Percentiles rank a stretch among this genome's conserved stretches.
These are phyloP conservation scores for Acleris cristana DNA, from an alignment of 2,888 invertebrate genomes.

Conservation along the genomic window DNA sequence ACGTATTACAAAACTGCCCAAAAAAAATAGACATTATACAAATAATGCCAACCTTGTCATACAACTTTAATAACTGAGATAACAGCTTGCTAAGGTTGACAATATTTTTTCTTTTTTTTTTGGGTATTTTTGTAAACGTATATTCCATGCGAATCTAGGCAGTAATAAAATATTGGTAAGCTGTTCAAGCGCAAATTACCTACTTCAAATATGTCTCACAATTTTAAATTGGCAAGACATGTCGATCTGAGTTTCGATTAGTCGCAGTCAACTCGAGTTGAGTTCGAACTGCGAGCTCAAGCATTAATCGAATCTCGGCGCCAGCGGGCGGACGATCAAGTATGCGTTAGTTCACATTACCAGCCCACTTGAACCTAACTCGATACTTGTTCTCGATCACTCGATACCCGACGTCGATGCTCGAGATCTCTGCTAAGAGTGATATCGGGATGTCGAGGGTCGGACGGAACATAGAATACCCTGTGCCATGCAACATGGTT, in stretches of 20 bases:
- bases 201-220: slow-evolving; percentile 11
- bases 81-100: too few relatives aligned
- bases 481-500: slow-evolving; percentile 39
- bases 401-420: slow-evolving; percentile 68
- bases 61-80: too few relatives aligned
- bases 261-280: slow-evolving; percentile 63
- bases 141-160: too few relatives aligned
- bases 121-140: too few relatives aligned
- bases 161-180: too few relatives aligned
- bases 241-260: slow-evolving; percentile 66
- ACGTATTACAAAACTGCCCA: too few relatives aligned
- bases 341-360: slow-evolving; percentile 74
- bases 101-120: too few relatives aligned
- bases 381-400: slow-evolving; percentile 67
- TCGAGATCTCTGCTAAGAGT: slow-evolving; percentile 70
- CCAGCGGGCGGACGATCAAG: slow-evolving; percentile 69
- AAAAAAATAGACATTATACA: too few relatives aligned
- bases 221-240: slow-evolving; percentile 41
- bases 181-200: slow-evolving; percentile 4
- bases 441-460: slow-evolving; percentile 70
- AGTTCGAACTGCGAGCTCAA: slow-evolving; percentile 63
- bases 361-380: slow-evolving; percentile 65
- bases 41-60: too few relatives aligned
- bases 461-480: slow-evolving; percentile 44
- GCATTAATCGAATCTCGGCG: slow-evolving; percentile 79